Conservation (phyloP, 2,113 vertebrate genomes). For the Pangasianodon hypophthalmus region DNA sequence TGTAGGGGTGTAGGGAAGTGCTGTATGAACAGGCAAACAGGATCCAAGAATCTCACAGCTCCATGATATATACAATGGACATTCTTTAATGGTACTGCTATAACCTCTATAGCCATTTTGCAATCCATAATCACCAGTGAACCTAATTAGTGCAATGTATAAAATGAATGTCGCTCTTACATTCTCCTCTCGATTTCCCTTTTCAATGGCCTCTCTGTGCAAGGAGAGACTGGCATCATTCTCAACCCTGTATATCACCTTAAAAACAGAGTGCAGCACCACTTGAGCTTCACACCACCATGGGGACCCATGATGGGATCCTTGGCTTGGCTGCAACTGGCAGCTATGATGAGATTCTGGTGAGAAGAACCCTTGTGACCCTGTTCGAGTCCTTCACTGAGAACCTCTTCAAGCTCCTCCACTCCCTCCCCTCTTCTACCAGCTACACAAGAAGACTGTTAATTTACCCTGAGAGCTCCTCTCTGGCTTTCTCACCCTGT, state of each 20-base stretch:
- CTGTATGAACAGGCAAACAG: background rate
- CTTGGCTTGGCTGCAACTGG: constrained; percentile 44
- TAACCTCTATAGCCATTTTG: background rate
- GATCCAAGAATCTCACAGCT: background rate
- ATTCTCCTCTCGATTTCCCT: constrained; percentile 17
- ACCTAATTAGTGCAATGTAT: constrained; percentile 6
- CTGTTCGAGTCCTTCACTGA: constrained; percentile 58
- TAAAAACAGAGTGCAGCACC: constrained; percentile 33
- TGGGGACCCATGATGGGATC: constrained; percentile 44
- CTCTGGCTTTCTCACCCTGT: constrained; percentile 39
- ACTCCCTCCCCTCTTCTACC: constrained; percentile 6
- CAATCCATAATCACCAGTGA: background rate
- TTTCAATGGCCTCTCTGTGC: constrained; percentile 30
- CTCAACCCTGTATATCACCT: constrained; percentile 36
- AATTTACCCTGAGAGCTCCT: constrained; percentile 46
- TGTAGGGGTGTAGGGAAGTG: constrained; percentile 45
- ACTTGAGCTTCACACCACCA: constrained; percentile 47
- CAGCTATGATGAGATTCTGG: constrained; percentile 40
- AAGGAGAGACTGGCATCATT: constrained; percentile 33
- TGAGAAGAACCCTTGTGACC: constrained; percentile 43
- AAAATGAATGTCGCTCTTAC: constrained; percentile 8
- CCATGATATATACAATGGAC: background rate
- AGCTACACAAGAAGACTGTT: constrained; percentile 45
- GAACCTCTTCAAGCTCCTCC: constrained; percentile 39
- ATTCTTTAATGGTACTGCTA: background rate